These are phyloP conservation scores for Drosophila barbarae DNA, from an alignment of 2,888 invertebrate species.

Conservation along the genomic window DNA sequence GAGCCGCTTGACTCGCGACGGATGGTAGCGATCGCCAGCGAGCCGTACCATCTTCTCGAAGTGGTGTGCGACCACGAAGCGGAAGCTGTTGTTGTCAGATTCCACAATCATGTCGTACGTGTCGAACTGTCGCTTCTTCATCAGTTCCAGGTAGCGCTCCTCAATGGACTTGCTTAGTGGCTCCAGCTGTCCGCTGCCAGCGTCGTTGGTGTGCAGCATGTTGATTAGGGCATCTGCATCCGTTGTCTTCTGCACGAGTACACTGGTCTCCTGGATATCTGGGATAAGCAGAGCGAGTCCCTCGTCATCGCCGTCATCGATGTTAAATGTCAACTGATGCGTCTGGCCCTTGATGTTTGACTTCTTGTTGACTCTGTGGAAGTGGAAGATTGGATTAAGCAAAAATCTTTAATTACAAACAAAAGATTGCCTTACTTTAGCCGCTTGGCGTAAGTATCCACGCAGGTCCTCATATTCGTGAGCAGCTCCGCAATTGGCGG, in stretches of 20 bases:
- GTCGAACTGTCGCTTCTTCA: conserved; percentile 94
- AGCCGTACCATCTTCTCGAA: conserved; percentile 92
- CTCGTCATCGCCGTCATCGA: conserved; percentile 91
- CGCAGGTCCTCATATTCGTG: conserved; percentile 92
- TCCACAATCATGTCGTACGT: conserved; percentile 96
- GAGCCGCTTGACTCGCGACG: conserved; percentile 92
- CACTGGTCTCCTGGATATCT: conserved; percentile 87
- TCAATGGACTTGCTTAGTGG: conserved; percentile 83
- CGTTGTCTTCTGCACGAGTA: conserved; percentile 78
- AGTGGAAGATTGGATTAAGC: neutral
- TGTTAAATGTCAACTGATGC: conserved; percentile 78
- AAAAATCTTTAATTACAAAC: neutral
- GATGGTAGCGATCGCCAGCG: conserved; percentile 92
- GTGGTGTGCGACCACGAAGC: conserved; percentile 93
- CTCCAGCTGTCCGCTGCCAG: conserved; percentile 77
- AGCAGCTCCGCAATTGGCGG: conserved; percentile 88
- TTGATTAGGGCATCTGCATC: conserved; percentile 75
- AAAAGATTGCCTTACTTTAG: conserved; percentile 82
- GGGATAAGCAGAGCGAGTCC: conserved; percentile 93
- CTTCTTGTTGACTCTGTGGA: conserved; percentile 83
- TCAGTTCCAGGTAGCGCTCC: conserved; percentile 90
- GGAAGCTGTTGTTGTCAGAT: conserved; percentile 85
- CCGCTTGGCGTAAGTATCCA: conserved; percentile 93
- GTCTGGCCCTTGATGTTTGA: conserved; percentile 80
- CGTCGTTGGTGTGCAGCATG: conserved; percentile 62